Evolutionary conservation across 2,888 invertebrate species (phyloP).

Genomic region (Bombylius major): DNA sequence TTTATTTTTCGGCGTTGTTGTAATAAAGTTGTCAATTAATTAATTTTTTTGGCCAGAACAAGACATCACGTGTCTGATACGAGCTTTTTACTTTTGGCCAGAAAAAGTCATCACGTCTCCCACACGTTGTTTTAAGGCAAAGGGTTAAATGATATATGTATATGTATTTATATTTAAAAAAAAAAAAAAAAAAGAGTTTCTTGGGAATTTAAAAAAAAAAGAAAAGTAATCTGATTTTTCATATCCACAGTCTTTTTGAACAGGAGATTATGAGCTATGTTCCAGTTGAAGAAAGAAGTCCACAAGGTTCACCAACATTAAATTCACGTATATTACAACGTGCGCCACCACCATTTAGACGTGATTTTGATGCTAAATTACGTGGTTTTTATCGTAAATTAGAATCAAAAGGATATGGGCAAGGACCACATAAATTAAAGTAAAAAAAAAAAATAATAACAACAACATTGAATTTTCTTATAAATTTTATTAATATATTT

Average conservation of each 20-base stretch:
- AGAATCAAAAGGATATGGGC: slow-evolving; percentile 93
- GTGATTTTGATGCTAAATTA: slow-evolving; percentile 92
- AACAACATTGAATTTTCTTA: neutral
- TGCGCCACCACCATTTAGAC: slow-evolving; percentile 78
- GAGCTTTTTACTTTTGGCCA: too few relatives aligned
- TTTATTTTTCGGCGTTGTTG: too few relatives aligned
- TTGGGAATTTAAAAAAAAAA: too few relatives aligned
- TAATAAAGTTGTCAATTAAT: too few relatives aligned
- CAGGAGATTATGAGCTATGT: slow-evolving; percentile 98
- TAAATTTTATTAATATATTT: neutral
- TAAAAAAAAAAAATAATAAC: slow-evolving; percentile 29
- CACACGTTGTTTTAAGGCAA: too few relatives aligned
- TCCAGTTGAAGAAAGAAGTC: slow-evolving; percentile 48
- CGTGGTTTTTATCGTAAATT: slow-evolving; percentile 88
- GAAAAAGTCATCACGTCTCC: too few relatives aligned
- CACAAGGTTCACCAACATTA: slow-evolving; percentile 62
- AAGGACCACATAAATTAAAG: slow-evolving; percentile 95
- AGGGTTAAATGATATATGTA: too few relatives aligned
- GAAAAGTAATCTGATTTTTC: too few relatives aligned
- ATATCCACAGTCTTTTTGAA: slow-evolving; percentile 74
- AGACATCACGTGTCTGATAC: too few relatives aligned
- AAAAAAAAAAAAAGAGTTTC: too few relatives aligned
- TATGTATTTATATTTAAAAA: too few relatives aligned
- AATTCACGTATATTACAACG: slow-evolving; percentile 57
- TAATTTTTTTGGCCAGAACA: too few relatives aligned